Base-by-base conservation (phyloP, 2,797 vertebrate species). In the Malurus leucopterus region DNA sequence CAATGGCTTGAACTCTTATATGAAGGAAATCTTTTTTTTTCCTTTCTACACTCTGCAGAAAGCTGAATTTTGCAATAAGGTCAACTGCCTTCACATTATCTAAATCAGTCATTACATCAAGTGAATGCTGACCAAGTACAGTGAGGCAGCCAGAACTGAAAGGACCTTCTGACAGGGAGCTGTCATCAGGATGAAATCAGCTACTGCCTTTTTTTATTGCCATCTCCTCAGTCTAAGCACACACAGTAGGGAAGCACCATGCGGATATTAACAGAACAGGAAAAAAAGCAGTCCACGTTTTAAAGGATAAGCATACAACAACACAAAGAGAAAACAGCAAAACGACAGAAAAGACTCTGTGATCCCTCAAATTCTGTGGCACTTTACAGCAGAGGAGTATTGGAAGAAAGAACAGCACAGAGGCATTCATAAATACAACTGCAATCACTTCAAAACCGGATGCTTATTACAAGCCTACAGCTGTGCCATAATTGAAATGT, bases 101-200 rank as follows among this genome's bases (percentile, higher is more conserved):
- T 84, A 88, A 93, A 92, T 58, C 84, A 95, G 78, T 67, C 81
- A 91, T 69, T 79, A 89, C 89, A 95, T 90, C 53, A 89, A 91
- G 46, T 54, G 63, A 94, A 73, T 34, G 9, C 21, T 92, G 80
- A 87, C 50, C 83, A 91, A 92, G 77, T 78, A 79, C 44, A 84
- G 64, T 62, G 83, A 90, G 47, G 44, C 47, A 41, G 38, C 15
- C 68, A 44, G 32, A 41, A 87, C 11, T 51, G 13, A 79, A 90
- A 89, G 62, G 23, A 79, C 11, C 5, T 30, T 47, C 23, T 54
- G 58, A 36, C 1, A 84, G 24, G 67, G 29, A 55, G 24, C 5
- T 58, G 27, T 73, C 46, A 54, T 17, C 4, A 58, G 23, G 18
- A 81, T 67, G 40, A 88, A 59, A 36, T 59, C 7, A 8, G 36